These are phyloP conservation scores for Thamnophis sirtalis DNA, from an alignment of 2,113 vertebrate genomes.

Conservation along the genomic window DNA sequence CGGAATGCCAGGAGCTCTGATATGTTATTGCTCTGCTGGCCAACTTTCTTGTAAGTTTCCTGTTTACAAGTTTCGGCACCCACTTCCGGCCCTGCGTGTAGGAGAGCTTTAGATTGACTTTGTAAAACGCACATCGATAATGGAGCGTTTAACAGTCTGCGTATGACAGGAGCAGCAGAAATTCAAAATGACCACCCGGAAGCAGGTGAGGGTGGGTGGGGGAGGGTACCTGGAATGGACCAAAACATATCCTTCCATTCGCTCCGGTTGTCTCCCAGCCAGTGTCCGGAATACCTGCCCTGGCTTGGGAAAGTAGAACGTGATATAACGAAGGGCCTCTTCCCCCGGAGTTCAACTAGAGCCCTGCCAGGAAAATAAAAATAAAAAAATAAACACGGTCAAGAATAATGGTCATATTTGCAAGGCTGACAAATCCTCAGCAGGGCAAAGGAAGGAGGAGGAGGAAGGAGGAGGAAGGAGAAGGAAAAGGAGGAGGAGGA, in stretches of 20 bases:
- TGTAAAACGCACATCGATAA: neutral
- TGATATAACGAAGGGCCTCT: slow-evolving; percentile 83
- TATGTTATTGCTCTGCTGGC: neutral
- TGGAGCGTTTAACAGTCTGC: neutral
- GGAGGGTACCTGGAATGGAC: slow-evolving; percentile 78
- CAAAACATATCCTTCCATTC: slow-evolving; percentile 83
- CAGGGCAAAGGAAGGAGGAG: neutral
- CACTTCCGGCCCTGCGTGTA: neutral
- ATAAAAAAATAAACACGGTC: neutral
- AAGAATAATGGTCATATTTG: neutral
- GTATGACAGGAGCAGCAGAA: neutral
- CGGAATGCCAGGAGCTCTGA: neutral
- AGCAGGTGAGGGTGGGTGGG: neutral
- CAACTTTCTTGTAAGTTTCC: neutral
- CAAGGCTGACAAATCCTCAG: neutral
- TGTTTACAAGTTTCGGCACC: neutral
- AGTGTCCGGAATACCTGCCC: slow-evolving; percentile 84
- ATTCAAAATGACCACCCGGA: neutral
- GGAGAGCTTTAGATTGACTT: neutral
- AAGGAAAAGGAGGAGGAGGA: no score
- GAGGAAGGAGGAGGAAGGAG: no score
- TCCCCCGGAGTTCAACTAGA: slow-evolving; percentile 70
- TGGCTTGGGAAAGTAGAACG: slow-evolving; percentile 89
- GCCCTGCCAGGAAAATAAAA: slow-evolving; percentile 72
- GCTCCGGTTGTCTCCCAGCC: slow-evolving; percentile 86